phyloP scores from a whole-genome alignment of 2,888 invertebrate species.

The Nymphalis polychloros region DNA sequence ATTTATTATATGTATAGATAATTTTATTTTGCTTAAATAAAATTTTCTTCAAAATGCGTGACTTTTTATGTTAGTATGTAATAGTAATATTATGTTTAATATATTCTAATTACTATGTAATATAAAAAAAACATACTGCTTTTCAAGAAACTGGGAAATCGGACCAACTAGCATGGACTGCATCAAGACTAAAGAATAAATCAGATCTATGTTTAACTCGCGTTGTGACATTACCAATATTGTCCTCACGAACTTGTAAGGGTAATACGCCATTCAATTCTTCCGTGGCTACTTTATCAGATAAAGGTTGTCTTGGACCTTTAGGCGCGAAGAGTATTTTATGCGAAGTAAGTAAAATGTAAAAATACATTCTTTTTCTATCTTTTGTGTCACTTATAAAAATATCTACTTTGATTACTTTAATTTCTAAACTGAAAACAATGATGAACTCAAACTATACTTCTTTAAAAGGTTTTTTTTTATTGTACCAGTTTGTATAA shows the following conservation, averaged over 20 bases:
- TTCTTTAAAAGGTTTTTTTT: too few species aligned
- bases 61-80: background rate
- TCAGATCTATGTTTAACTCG: conserved; percentile 71
- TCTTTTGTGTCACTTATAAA: too few species aligned
- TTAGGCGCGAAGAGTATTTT: conserved; percentile 70
- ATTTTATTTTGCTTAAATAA: too few species aligned
- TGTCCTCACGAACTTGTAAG: conserved; percentile 68
- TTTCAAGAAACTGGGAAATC: conserved; percentile 22
- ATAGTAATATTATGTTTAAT: background rate
- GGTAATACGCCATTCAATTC: conserved; percentile 53
- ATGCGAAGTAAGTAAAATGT: conserved; percentile 66
- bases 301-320: conserved; percentile 82
- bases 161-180: conserved; percentile 57
- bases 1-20: too few species aligned
- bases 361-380: too few species aligned
- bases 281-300: conserved; percentile 53
- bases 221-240: conserved; percentile 77
- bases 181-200: conserved; percentile 34
- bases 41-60: too few species aligned
- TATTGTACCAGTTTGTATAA: background rate
- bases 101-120: background rate
- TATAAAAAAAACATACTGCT: background rate
- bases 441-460: too few species aligned
- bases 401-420: too few species aligned
- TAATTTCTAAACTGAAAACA: too few species aligned